phyloP scores from a whole-genome alignment of 1,140 invertebrate species.

The Homarus americanus region DNA sequence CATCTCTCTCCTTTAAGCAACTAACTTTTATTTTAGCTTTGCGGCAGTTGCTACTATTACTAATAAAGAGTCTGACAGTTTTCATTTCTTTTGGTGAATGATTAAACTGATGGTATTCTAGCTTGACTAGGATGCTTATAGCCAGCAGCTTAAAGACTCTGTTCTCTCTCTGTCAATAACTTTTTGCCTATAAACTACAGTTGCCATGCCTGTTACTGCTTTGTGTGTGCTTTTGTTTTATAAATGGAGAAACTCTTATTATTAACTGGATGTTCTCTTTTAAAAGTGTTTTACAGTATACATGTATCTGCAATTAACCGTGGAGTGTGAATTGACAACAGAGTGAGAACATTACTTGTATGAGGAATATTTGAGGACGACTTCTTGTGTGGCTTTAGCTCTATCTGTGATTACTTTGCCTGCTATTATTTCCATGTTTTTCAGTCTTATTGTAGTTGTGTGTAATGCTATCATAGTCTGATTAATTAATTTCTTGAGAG shows the following conservation, averaged over 20 bases:
- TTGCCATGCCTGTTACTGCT: neutral
- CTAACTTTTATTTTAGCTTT: conserved; percentile 14
- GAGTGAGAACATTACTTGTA: too few relatives aligned
- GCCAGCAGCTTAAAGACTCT: neutral
- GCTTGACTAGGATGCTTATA: neutral
- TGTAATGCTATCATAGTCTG: too few relatives aligned
- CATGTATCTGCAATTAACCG: too few relatives aligned
- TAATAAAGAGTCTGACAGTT: neutral
- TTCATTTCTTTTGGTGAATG: neutral
- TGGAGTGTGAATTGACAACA: too few relatives aligned
- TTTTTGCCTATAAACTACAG: neutral
- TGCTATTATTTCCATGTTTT: too few relatives aligned
- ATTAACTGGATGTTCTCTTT: neutral
- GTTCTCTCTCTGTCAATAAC: neutral
- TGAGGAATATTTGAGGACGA: too few relatives aligned
- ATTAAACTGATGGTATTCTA: neutral
- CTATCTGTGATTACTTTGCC: too few relatives aligned
- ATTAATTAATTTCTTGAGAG: too few relatives aligned
- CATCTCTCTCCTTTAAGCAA: neutral
- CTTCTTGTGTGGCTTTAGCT: too few relatives aligned
- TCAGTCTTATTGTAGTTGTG: too few relatives aligned
- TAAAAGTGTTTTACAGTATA: neutral
- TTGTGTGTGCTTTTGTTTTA: neutral
- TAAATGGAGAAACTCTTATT: neutral
- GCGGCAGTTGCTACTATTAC: neutral